Conservation (phyloP, 2,113 vertebrate genomes). For the Ardeotis arabs region DNA sequence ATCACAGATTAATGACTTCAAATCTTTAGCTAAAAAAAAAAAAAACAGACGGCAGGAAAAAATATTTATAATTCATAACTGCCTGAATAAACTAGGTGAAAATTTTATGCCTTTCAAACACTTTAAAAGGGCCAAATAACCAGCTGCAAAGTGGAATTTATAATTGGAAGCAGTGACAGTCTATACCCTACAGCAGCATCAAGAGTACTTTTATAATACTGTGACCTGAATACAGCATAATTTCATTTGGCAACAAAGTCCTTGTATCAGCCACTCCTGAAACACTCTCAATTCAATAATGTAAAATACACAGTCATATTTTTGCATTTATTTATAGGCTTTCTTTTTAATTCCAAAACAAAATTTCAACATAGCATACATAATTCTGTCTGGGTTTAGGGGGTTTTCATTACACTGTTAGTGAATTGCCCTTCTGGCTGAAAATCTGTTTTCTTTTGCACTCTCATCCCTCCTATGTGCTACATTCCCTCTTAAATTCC, state of each 20-base stretch:
- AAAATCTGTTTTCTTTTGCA: constrained; percentile 75
- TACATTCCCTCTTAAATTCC: constrained; percentile 67
- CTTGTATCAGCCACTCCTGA: not conserved
- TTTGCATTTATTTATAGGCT: constrained; percentile 53
- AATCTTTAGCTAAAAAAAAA: not conserved
- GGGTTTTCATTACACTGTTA: constrained; percentile 77
- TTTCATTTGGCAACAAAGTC: constrained; percentile 13
- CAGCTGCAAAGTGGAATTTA: constrained; percentile 11
- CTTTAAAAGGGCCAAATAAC: not conserved
- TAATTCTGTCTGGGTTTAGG: constrained; percentile 68
- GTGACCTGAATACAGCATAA: constrained; percentile 3
- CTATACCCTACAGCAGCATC: not conserved
- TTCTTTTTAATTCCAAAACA: constrained; percentile 22
- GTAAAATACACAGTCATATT: constrained; percentile 24
- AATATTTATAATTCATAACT: not conserved
- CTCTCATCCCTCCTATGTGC: constrained; percentile 27
- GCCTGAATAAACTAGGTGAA: not conserved
- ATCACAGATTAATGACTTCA: not conserved
- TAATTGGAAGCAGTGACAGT: not conserved
- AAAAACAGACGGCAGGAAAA: not conserved
- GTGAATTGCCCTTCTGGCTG: constrained; percentile 75
- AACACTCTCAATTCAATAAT: not conserved
- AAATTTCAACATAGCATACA: constrained; percentile 49
- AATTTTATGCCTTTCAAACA: not conserved
- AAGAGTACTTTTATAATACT: not conserved